Percentiles rank a stretch among this genome's conserved stretches.
Conservation (phyloP, 2,888 invertebrate species). For the Bimastos eiseni region DNA sequence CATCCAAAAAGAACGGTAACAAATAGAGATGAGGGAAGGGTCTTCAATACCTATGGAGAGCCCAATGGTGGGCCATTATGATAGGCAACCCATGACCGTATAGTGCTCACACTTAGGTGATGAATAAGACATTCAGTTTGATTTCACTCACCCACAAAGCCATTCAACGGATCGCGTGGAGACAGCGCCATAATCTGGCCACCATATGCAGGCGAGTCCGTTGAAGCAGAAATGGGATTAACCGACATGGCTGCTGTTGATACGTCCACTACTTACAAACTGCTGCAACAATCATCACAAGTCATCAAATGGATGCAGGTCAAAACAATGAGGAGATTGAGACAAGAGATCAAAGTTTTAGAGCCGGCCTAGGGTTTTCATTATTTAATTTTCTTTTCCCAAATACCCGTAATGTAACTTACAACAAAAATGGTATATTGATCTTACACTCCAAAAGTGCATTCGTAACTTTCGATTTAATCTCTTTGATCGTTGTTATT, state of each 20-base stretch:
- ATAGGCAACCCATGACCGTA: not conserved
- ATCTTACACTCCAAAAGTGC: not conserved
- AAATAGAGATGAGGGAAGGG: too few relatives aligned
- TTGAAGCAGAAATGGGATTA: not conserved
- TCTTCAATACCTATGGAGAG: too few relatives aligned
- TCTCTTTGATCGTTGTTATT: not conserved
- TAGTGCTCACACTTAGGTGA: not conserved
- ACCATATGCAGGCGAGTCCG: not conserved
- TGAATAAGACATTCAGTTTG: not conserved
- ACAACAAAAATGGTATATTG: not conserved
- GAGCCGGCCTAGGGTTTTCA: not conserved
- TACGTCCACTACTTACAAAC: not conserved
- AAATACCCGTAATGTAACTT: not conserved
- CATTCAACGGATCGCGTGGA: constrained; percentile 66
- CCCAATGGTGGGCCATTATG: too few relatives aligned
- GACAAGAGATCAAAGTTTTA: too few relatives aligned
- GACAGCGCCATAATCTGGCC: constrained; percentile 68
- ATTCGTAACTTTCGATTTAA: not conserved
- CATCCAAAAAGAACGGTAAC: too few relatives aligned
- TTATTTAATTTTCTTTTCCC: not conserved
- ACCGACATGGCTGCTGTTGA: not conserved
- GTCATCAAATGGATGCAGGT: not conserved
- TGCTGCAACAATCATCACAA: not conserved
- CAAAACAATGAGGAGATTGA: not conserved
- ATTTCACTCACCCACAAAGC: constrained; percentile 47